These are phyloP conservation scores for Drosophila fuyamai DNA, from an alignment of 1,140 invertebrate species.

Conservation along the genomic window DNA sequence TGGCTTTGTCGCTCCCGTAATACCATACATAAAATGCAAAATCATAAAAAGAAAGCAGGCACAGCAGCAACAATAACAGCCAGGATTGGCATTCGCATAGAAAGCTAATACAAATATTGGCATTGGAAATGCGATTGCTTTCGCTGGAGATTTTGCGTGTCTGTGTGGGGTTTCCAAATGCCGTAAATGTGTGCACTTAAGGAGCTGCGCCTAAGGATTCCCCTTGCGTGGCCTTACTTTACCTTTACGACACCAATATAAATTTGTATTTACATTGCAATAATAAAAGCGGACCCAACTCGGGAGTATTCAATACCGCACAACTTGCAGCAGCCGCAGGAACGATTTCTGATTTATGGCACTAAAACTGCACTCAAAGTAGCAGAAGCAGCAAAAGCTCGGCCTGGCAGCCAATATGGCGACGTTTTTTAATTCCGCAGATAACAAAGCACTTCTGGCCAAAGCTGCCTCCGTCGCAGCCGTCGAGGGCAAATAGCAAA, in stretches of 20 bases:
- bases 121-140: conserved; percentile 80
- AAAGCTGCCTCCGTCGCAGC: conserved; percentile 27
- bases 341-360: conserved; percentile 80
- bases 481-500: conserved; percentile 49
- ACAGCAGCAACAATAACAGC: conserved; percentile 59
- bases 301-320: conserved; percentile 26
- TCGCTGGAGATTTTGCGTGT: conserved; percentile 30
- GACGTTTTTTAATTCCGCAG: conserved; percentile 78
- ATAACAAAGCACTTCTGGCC: conserved; percentile 74
- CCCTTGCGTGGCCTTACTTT: conserved; percentile 17
- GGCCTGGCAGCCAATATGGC: conserved; percentile 64
- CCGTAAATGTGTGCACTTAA: conserved; percentile 52
- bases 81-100: conserved; percentile 66
- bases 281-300: conserved; percentile 45
- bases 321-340: conserved; percentile 31
- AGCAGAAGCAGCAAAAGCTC: conserved; percentile 33
- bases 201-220: conserved; percentile 65
- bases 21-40: conserved; percentile 64
- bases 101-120: conserved; percentile 82
- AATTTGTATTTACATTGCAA: conserved; percentile 84
- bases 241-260: conserved; percentile 84
- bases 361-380: conserved; percentile 76
- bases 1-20: conserved; percentile 29
- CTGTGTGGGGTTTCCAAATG: conserved; percentile 10
- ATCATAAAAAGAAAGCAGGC: conserved; percentile 62